Evolutionary conservation across 2,888 invertebrate species (phyloP).

Genomic region (Dioctria linearis): DNA sequence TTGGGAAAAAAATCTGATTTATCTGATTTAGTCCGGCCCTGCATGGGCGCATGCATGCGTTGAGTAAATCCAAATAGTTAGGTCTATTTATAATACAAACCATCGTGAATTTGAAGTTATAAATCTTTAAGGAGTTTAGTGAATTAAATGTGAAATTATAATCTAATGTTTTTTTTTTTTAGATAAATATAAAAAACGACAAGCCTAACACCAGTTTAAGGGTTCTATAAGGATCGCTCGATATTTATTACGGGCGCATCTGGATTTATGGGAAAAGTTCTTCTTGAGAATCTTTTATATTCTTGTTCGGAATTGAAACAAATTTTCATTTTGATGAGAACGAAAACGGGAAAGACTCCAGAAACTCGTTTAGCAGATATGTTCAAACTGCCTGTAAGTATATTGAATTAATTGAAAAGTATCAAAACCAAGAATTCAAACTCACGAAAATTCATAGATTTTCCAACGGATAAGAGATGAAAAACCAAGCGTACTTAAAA

Average conservation of each 20-base stretch:
- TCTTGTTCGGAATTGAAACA: constrained; percentile 77
- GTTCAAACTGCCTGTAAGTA: constrained; percentile 79
- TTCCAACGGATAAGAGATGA: constrained; percentile 81
- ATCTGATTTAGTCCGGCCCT: too few species aligned
- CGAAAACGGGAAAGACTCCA: constrained; percentile 78
- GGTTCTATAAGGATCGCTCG: constrained; percentile 76
- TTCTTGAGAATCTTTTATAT: constrained; percentile 79
- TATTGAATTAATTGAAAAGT: neutral
- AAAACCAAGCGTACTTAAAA: constrained; percentile 80
- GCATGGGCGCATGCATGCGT: too few species aligned
- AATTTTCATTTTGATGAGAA: constrained; percentile 77
- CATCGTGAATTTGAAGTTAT: too few species aligned
- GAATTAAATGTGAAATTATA: too few species aligned
- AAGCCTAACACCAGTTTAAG: constrained; percentile 73
- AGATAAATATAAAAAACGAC: constrained; percentile 68
- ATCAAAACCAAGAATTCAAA: too few species aligned
- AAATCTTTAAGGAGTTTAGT: too few species aligned
- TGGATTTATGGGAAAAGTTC: constrained; percentile 77
- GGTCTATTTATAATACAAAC: too few species aligned
- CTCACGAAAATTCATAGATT: constrained; percentile 72
- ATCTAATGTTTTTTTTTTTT: constrained; percentile 22
- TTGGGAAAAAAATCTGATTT: too few species aligned
- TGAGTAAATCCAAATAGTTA: too few species aligned
- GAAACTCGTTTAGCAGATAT: constrained; percentile 79
- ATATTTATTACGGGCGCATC: constrained; percentile 78